Base-by-base conservation (phyloP, 53 echinoderm and acorn worm genomes). In the Echinarachnius parma region DNA sequence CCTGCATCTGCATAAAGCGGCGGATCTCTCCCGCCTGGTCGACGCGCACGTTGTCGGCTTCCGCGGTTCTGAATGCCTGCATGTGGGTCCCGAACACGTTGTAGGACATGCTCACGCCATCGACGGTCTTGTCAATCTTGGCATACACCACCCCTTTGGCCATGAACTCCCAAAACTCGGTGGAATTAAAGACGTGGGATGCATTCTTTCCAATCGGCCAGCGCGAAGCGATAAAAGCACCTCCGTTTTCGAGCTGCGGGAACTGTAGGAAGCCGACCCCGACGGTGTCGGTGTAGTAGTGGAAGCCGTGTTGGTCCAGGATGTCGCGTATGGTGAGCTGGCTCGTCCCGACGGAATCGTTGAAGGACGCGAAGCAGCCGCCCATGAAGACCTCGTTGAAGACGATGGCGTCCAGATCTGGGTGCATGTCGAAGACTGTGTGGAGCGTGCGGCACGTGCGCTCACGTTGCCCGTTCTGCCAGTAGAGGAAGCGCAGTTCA, bases 301-400 rank as follows among this genome's bases (percentile, higher is more conserved):
- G 44, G 65, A 90, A 93, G 1, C 94, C 94, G 50, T 86, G 66
- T 21, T 86, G 77, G 7, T 34, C 22, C 4, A 93, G 62, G 53
- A 93, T 83, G 39, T 89, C 87, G 22, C 94, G 64, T 26, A 79
- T 21, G 5, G 84, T 86, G 15, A 93, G 50, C 5, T 77, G 52
- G 30, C 81, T 82, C 15, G 44, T 31, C 24, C 13, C 36, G 22
- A 66, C 48, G 48, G 64, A n/a, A 26, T 52, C 15, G 53, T 86
- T 76, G 56, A 29, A 77, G 9, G 79, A 53, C 2, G 88, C 61
- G 57, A 93, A 84, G 57, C 94, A 93, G 18, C 94, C 94, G 22
- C 94, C 94, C 89, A 90, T 93, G 64, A 93, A 93, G 4, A 81
- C 84, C 62, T 93, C 94, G 29, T 93, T 83, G 36, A 93, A 84